Evolutionary conservation across 2,797 vertebrate species (phyloP).

Genomic region (Macroramphosus scolopax): DNA sequence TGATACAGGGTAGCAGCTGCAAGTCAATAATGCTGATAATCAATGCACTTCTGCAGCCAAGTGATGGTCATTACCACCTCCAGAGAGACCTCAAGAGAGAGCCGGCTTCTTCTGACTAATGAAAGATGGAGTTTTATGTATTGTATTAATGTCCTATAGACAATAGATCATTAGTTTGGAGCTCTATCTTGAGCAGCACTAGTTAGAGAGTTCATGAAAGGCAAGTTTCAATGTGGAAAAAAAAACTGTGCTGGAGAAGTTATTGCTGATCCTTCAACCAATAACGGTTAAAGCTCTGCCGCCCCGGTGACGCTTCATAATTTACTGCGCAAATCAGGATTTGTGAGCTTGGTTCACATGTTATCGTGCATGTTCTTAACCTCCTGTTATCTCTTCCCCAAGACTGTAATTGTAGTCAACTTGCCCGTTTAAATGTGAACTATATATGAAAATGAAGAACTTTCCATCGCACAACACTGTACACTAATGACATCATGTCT

Average conservation of each 20-base stretch:
- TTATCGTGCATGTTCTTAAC: too few relatives aligned
- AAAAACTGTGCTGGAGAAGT: constrained; percentile 13
- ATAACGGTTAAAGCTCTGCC: constrained; percentile 39
- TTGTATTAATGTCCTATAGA: too few relatives aligned
- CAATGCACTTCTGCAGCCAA: constrained; percentile 25
- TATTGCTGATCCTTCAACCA: constrained; percentile 38
- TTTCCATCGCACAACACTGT: constrained; percentile 34
- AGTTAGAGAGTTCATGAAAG: constrained; percentile 1
- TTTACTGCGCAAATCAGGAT: constrained; percentile 14
- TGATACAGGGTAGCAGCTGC: constrained; percentile 26
- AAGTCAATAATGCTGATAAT: constrained; percentile 48
- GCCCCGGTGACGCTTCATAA: constrained; percentile 21
- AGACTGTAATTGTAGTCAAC: constrained; percentile 13
- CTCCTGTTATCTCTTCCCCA: constrained; percentile 8
- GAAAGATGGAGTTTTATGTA: constrained; percentile 6
- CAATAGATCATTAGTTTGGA: too few relatives aligned
- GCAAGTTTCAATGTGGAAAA: constrained; percentile 4
- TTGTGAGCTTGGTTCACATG: constrained; percentile 11
- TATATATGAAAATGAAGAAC: constrained; percentile 29
- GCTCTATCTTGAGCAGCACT: too few relatives aligned
- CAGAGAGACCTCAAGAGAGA: constrained; percentile 20
- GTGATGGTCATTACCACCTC: constrained; percentile 33
- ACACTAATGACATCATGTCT: constrained; percentile 62
- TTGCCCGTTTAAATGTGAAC: too few relatives aligned
- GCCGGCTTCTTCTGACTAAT: neutral